Evolutionary conservation across 2,888 invertebrate genomes (phyloP), one percentile per base, ranked within the genome.

Genomic region (Caenorhabditis uteleia): DNA sequence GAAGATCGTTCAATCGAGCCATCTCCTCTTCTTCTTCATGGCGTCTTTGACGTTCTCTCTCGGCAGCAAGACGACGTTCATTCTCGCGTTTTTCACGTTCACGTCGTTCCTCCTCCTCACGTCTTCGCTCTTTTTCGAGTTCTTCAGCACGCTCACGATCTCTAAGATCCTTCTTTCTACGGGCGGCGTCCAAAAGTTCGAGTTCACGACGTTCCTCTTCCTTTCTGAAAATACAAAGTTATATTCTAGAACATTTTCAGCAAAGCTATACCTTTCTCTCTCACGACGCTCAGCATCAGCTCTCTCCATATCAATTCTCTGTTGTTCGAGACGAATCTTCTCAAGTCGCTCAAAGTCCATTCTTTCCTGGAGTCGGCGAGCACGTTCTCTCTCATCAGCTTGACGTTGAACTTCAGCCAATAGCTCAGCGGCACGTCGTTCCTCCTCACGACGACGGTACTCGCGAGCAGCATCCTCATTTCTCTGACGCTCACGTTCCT

Each of bases 321-420:
- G 77, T 54, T 82, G 77, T 36, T 81, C 81, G 1, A 71, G 50
- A n/a, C 80, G 73, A 38, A 79, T 69, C 31, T 71, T 49, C 42
- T 81, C 81, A 21, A 81, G 45, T 20, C 79, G 65, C 27, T 81
- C 79, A 7, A 59, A 58, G 53, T 81, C 81, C n/a, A 73, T 71
- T 38, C 68, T 53, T 34, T 75, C 75, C 44, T 75, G 71, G 21
- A 62, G 68, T 33, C 69, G 56, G 14, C 77, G 64, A 36, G 68
- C 60, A 18, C 75, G 51, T 50, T 80, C 80, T 34, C 77, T 67
- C 46, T 78, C 80, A 23, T 66, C 73, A 2, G 77, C 76, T 49
- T 75, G 75, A 20, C 68, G 61, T 45, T 74, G 68, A 27, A 74
- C 72, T 36, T 69, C 67, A 14, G 72, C 77, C 5, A 80, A 55